A percentile compares a stretch with the other conserved stretches of the same genome.
Evolutionary conservation across 2,888 invertebrate species (phyloP).

Genomic region (Clivina fossor): DNA sequence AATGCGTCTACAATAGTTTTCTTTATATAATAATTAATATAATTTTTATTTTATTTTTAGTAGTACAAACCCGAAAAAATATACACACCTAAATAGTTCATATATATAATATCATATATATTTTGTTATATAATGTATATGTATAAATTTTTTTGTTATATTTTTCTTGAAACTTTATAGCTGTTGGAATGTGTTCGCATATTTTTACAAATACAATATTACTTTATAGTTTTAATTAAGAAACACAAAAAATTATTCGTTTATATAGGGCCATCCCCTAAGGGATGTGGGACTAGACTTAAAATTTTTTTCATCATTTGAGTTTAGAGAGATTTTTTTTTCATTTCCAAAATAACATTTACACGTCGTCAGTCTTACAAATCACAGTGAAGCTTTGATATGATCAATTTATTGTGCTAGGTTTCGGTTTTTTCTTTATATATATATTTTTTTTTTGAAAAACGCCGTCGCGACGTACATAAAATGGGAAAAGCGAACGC

Average conservation of each 20-base stretch:
- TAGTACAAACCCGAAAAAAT: slow-evolving; percentile 50
- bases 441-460: too few species aligned
- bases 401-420: slow-evolving; percentile 58
- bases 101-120: too few species aligned
- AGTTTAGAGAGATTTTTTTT: slow-evolving; percentile 48
- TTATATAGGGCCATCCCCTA: slow-evolving; percentile 17
- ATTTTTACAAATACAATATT: slow-evolving; percentile 33
- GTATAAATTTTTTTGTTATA: slow-evolving; percentile 41
- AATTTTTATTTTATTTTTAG: slow-evolving; percentile 45
- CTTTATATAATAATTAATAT: slow-evolving; percentile 45
- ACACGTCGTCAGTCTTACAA: slow-evolving; percentile 58
- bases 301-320: slow-evolving; percentile 38
- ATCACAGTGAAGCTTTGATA: slow-evolving; percentile 62
- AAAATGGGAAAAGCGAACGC: background rate
- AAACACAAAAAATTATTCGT: slow-evolving; percentile 28
- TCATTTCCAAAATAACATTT: slow-evolving; percentile 55
- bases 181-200: slow-evolving; percentile 46
- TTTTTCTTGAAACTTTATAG: slow-evolving; percentile 46
- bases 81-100: slow-evolving; percentile 48
- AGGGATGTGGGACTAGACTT: slow-evolving; percentile 35
- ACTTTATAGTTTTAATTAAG: slow-evolving; percentile 28
- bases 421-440: slow-evolving; percentile 44
- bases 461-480: slow-evolving; percentile 4
- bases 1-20: slow-evolving; percentile 52
- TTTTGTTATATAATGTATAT: slow-evolving; percentile 36